A percentile compares a stretch with the other conserved stretches of the same genome.
Conservation (phyloP, 2,113 vertebrate genomes). For the Microcebus lehilahytsara region DNA sequence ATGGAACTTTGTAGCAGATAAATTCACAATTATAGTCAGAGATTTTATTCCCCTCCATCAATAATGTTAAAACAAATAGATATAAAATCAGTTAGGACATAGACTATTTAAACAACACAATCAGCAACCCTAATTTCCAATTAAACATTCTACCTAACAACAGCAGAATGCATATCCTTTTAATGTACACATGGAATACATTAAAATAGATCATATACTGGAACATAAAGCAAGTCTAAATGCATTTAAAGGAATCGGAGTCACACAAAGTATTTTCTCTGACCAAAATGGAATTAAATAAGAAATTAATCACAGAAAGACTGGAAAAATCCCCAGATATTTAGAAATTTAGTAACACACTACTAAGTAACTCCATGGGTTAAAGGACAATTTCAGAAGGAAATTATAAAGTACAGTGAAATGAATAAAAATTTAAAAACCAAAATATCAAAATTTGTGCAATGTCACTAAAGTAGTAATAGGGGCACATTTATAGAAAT, state of each 20-base stretch:
- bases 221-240: background rate
- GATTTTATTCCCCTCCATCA: background rate
- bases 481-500: background rate
- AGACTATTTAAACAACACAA: background rate
- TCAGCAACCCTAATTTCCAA: background rate
- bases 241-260: background rate
- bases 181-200: background rate
- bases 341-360: background rate
- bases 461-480: background rate
- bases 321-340: background rate
- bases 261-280: background rate
- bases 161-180: background rate
- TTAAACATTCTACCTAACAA: background rate
- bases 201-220: background rate
- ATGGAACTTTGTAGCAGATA: background rate
- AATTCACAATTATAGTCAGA: background rate
- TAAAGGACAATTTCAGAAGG: background rate
- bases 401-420: background rate
- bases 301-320: background rate
- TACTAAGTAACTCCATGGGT: background rate
- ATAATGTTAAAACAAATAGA: constrained; percentile 6
- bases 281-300: background rate
- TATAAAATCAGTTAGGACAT: background rate
- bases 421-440: background rate
- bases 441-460: background rate